These are phyloP conservation scores for Oreohelix idahoensis DNA, from an alignment of 1,140 invertebrate species.

Conservation along the genomic window DNA sequence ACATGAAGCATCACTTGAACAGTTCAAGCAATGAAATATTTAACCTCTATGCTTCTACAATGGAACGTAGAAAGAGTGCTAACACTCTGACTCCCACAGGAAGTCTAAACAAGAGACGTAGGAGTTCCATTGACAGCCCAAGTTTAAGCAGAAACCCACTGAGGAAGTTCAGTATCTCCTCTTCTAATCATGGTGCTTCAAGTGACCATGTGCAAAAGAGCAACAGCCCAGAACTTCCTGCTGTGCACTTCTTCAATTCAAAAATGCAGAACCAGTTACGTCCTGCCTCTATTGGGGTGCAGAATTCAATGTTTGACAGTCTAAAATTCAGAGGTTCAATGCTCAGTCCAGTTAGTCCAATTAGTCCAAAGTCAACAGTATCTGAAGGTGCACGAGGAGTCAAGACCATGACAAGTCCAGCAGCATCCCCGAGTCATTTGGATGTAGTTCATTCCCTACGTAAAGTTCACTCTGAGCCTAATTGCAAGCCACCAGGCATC, in stretches of 20 bases:
- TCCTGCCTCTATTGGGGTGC: constrained; percentile 42
- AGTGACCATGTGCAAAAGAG: constrained; percentile 31
- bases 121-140: constrained; percentile 58
- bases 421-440: constrained; percentile 29
- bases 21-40: not conserved
- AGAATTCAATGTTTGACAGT: constrained; percentile 65
- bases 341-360: constrained; percentile 25
- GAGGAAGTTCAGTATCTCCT: constrained; percentile 58
- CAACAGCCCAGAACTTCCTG: constrained; percentile 65
- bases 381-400: constrained; percentile 24
- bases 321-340: constrained; percentile 37
- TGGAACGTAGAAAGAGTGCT: not conserved
- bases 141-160: constrained; percentile 47
- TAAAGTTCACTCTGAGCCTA: constrained; percentile 48
- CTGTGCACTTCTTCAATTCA: constrained; percentile 68
- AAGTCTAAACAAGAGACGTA: constrained; percentile 61
- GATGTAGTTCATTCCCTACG: constrained; percentile 34
- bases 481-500: constrained; percentile 30
- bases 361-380: constrained; percentile 36
- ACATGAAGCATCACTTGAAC: not conserved
- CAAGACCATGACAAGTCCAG: constrained; percentile 35
- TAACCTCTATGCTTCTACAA: not conserved
- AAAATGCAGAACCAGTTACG: constrained; percentile 56
- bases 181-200: constrained; percentile 50
- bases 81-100: constrained; percentile 51